Evolutionary conservation across 2,797 vertebrate species (phyloP).

Genomic region (Nyctibius grandis): DNA sequence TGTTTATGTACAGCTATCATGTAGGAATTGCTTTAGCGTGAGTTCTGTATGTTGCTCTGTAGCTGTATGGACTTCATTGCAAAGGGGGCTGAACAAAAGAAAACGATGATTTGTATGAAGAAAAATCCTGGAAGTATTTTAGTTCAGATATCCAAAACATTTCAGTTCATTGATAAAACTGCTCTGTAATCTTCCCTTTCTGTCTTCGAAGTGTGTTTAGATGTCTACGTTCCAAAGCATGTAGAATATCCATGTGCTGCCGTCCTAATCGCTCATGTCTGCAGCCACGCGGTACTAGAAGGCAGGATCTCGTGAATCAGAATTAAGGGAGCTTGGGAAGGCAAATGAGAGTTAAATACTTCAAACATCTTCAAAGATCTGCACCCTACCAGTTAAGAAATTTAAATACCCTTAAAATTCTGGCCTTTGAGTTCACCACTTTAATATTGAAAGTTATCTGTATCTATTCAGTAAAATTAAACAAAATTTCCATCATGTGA

Average conservation of each 20-base stretch:
- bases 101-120: background rate
- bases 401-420: background rate
- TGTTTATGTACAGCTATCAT: constrained; percentile 7
- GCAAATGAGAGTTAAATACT: background rate
- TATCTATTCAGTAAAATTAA: background rate
- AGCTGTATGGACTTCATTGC: background rate
- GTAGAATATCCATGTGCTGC: background rate
- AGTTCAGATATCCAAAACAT: background rate
- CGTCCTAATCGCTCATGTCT: background rate
- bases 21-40: background rate
- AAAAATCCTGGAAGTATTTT: background rate
- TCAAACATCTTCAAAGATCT: background rate
- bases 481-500: background rate
- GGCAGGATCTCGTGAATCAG: background rate
- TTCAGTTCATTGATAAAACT: background rate
- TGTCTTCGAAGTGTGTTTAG: background rate
- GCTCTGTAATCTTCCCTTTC: background rate
- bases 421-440: background rate
- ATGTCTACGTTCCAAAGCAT: background rate
- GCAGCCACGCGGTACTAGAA: background rate
- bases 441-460: background rate
- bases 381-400: background rate
- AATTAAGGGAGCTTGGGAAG: background rate
- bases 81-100: background rate
- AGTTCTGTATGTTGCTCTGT: background rate